phyloP scores from a whole-genome alignment of 1,140 invertebrate species.

The Lepeophtheirus salmonis region DNA sequence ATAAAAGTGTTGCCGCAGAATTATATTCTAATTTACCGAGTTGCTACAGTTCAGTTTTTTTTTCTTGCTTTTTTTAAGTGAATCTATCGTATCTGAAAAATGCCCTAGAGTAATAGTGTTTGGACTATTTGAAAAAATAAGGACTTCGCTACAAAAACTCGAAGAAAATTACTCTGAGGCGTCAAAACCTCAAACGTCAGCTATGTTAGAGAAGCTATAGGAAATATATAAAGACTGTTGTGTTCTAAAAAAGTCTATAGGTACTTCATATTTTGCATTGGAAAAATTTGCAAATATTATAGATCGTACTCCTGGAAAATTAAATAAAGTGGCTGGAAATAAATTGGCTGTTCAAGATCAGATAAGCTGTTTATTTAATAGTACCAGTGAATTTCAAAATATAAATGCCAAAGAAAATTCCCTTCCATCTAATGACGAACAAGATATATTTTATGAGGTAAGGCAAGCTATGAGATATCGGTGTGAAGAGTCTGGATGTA shows the following conservation, averaged over 20 bases:
- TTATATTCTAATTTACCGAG: slow-evolving; percentile 32
- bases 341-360: background rate
- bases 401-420: no score
- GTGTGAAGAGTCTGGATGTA: no score
- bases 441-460: background rate
- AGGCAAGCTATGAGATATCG: no score
- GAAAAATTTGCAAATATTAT: background rate
- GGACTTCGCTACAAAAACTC: background rate
- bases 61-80: no score
- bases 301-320: background rate
- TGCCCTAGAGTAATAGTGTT: background rate
- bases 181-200: background rate
- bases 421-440: no score
- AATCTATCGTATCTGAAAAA: background rate
- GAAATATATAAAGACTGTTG: background rate
- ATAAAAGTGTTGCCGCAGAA: slow-evolving; percentile 40
- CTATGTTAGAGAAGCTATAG: background rate
- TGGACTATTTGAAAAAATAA: background rate
- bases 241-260: background rate
- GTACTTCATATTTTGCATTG: background rate
- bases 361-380: background rate
- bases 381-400: no score
- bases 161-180: background rate
- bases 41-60: slow-evolving; percentile 22
- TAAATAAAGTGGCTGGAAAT: background rate